Percentiles rank a stretch among this genome's conserved stretches.
Evolutionary conservation across 2,113 vertebrate genomes (phyloP).

Genomic region (Candoia aspera): DNA sequence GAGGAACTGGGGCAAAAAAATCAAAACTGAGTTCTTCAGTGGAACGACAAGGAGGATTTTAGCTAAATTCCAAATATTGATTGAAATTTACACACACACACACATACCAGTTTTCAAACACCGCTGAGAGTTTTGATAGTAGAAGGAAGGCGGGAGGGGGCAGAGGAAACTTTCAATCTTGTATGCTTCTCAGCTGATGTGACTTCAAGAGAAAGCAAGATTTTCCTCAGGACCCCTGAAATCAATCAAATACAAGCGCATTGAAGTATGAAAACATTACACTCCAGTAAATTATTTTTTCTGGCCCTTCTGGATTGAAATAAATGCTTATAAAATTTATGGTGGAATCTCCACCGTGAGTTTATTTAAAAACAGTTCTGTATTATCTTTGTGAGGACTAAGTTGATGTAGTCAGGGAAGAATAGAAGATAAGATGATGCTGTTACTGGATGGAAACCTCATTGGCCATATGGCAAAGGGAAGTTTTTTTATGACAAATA

Average conservation of each 20-base stretch:
- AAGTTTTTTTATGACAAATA: not conserved
- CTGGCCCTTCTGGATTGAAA: not conserved
- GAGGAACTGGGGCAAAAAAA: slow-evolving; percentile 23
- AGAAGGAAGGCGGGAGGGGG: no score
- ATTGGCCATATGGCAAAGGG: not conserved
- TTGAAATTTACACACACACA: slow-evolving; percentile 22
- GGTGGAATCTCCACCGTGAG: no score
- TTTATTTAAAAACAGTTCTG: no score
- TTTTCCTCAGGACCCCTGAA: not conserved
- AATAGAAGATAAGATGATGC: not conserved
- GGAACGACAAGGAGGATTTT: slow-evolving; percentile 43
- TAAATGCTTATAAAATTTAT: not conserved
- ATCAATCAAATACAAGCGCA: not conserved
- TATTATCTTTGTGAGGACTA: no score
- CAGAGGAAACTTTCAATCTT: not conserved
- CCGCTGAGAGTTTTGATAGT: no score
- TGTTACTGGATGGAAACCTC: not conserved
- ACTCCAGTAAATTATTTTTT: not conserved
- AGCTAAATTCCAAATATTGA: slow-evolving; percentile 48
- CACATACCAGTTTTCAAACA: not conserved
- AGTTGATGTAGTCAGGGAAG: not conserved
- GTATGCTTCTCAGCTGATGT: not conserved
- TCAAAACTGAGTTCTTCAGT: slow-evolving; percentile 22
- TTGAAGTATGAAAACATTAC: no score
- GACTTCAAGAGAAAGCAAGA: not conserved